Percentiles rank a stretch among this genome's conserved stretches.
These are phyloP conservation scores for Meiosimyza platycephala DNA, from an alignment of 2,888 invertebrate genomes.

Conservation along the genomic window DNA sequence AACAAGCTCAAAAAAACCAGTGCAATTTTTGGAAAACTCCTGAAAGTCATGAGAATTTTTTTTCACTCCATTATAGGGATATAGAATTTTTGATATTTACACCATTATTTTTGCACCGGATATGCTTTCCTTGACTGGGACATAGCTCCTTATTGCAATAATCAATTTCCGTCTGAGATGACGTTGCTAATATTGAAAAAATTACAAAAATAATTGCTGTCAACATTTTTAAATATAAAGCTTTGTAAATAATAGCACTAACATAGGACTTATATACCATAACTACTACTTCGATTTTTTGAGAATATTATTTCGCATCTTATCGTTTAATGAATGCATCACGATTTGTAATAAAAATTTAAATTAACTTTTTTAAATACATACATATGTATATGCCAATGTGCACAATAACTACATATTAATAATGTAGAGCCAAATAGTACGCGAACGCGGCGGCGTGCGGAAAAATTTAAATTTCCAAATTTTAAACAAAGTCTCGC, in stretches of 20 bases:
- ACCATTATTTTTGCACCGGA: conserved; percentile 41
- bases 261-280: background rate
- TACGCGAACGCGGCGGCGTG: too few species aligned
- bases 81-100: conserved; percentile 19
- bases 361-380: too few species aligned
- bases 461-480: too few species aligned
- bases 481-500: too few species aligned
- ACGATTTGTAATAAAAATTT: too few species aligned
- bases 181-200: background rate
- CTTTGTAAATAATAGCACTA: background rate
- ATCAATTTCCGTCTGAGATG: conserved; percentile 18
- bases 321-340: too few species aligned
- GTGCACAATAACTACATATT: too few species aligned
- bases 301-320: too few species aligned
- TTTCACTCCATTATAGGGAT: background rate
- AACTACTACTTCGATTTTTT: too few species aligned
- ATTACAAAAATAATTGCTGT: background rate
- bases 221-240: background rate
- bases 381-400: too few species aligned
- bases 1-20: conserved; percentile 35
- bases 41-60: conserved; percentile 10
- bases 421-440: too few species aligned
- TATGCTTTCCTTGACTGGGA: conserved; percentile 44
- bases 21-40: conserved; percentile 40
- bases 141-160: conserved; percentile 41